Evolutionary conservation across 2,888 invertebrate genomes (phyloP).

Genomic region (Norana najaformis): DNA sequence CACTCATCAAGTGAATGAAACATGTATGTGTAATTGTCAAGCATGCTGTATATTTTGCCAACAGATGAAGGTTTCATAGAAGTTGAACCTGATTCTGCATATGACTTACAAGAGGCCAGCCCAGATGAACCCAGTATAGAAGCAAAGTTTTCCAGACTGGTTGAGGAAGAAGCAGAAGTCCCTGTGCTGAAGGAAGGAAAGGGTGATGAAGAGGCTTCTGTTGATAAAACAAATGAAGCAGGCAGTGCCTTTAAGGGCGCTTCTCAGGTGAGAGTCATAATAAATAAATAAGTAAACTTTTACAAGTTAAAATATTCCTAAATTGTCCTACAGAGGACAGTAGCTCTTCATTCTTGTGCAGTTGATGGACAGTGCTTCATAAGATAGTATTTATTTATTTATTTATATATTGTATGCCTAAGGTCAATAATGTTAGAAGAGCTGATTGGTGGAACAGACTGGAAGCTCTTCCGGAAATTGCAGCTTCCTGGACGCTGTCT

Average conservation of each 20-base stretch:
- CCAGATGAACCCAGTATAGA: not conserved
- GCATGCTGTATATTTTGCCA: not conserved
- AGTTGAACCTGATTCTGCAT: slow-evolving; percentile 20
- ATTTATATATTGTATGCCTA: not conserved
- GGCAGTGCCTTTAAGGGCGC: not conserved
- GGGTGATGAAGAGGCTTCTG: not conserved
- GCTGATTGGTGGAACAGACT: too few relatives aligned
- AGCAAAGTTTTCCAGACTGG: not conserved
- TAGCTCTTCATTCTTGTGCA: not conserved
- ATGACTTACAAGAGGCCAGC: not conserved
- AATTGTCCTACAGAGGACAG: not conserved
- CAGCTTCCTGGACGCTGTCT: too few relatives aligned
- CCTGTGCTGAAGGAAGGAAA: not conserved
- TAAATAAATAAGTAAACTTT: not conserved
- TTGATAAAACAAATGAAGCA: not conserved
- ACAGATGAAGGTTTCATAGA: slow-evolving; percentile 26
- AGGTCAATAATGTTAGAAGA: too few relatives aligned
- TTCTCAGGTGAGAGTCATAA: not conserved
- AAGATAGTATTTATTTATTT: not conserved
- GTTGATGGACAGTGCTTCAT: not conserved
- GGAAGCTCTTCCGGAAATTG: too few relatives aligned
- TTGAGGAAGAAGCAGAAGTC: not conserved
- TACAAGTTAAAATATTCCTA: not conserved
- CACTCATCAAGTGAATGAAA: too few relatives aligned
- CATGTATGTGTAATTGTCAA: not conserved